Percentiles rank a stretch among this genome's conserved stretches.
Evolutionary conservation across 1,140 invertebrate genomes (phyloP).

Genomic region (Monochamus saltuarius): DNA sequence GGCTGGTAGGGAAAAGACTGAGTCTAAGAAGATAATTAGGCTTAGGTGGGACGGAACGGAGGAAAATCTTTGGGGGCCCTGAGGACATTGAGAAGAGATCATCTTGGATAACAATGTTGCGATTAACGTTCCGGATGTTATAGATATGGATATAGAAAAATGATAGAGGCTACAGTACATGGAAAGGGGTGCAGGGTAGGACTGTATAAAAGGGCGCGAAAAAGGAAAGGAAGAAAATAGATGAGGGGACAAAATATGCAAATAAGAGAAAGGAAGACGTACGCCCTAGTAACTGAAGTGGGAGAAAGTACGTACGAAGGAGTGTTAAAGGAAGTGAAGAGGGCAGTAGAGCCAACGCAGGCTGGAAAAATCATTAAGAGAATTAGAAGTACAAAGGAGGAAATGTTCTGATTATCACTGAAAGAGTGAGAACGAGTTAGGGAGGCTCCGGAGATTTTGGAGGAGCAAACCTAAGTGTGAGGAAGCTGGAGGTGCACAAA

Average conservation of each 20-base stretch:
- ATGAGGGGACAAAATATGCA: neutral
- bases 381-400: slow-evolving; percentile 20
- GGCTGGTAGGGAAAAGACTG: neutral
- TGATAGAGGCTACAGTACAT: slow-evolving; percentile 19
- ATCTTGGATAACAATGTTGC: neutral
- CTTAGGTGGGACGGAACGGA: slow-evolving; percentile 1
- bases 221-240: neutral
- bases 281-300: slow-evolving; percentile 10
- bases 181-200: neutral
- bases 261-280: slow-evolving; percentile 7
- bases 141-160: slow-evolving; percentile 10
- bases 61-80: slow-evolving; percentile 8
- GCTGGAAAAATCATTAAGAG: slow-evolving; percentile 9
- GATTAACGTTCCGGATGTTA: neutral
- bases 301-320: slow-evolving; percentile 4
- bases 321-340: neutral
- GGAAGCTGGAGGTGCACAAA: neutral
- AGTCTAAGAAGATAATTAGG: slow-evolving; percentile 7
- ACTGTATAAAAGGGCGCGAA: neutral
- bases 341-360: no score
- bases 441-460: neutral
- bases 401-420: slow-evolving; percentile 17
- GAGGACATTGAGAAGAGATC: slow-evolving; percentile 1
- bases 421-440: slow-evolving; percentile 9
- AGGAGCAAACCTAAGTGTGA: neutral